Conservation (phyloP, 64 coral and sea anemone genomes). For the Montipora cactus region DNA sequence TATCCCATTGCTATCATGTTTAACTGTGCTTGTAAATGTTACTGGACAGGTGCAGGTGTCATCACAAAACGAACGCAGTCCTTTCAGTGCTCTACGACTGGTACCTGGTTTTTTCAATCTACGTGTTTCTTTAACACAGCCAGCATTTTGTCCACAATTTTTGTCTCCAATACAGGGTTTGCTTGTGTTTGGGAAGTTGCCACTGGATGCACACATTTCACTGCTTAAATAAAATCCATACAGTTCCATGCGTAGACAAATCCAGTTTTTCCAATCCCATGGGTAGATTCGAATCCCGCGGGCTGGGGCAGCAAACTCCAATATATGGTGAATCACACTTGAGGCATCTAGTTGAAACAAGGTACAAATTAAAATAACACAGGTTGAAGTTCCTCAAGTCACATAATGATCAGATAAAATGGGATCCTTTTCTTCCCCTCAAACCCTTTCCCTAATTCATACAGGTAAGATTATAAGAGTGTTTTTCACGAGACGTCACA, state of each 20-base stretch:
- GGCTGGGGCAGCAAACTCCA: slow-evolving; percentile 70
- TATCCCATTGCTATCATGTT: too few relatives aligned
- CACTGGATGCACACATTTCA: slow-evolving; percentile 68
- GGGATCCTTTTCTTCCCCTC: too few relatives aligned
- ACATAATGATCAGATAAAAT: too few relatives aligned
- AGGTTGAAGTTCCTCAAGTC: not conserved
- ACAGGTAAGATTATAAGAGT: too few relatives aligned
- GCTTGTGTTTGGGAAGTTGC: slow-evolving; percentile 25
- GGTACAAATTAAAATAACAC: not conserved
- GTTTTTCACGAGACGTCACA: too few relatives aligned
- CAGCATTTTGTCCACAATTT: slow-evolving; percentile 89
- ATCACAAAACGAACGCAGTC: too few relatives aligned
- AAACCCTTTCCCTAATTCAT: too few relatives aligned
- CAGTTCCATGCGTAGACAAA: slow-evolving; percentile 82
- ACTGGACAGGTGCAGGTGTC: too few relatives aligned
- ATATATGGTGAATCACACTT: slow-evolving; percentile 40
- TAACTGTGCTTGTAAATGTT: too few relatives aligned
- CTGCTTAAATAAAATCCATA: slow-evolving; percentile 91
- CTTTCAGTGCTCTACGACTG: not conserved
- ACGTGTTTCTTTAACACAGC: slow-evolving; percentile 46
- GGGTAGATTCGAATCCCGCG: slow-evolving; percentile 78
- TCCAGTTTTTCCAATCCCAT: slow-evolving; percentile 64
- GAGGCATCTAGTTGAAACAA: slow-evolving; percentile 61
- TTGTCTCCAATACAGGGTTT: slow-evolving; percentile 75
- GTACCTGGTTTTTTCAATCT: slow-evolving; percentile 59